phyloP scores from a whole-genome alignment of 2,113 vertebrate species.

The Phoxinus phoxinus region DNA sequence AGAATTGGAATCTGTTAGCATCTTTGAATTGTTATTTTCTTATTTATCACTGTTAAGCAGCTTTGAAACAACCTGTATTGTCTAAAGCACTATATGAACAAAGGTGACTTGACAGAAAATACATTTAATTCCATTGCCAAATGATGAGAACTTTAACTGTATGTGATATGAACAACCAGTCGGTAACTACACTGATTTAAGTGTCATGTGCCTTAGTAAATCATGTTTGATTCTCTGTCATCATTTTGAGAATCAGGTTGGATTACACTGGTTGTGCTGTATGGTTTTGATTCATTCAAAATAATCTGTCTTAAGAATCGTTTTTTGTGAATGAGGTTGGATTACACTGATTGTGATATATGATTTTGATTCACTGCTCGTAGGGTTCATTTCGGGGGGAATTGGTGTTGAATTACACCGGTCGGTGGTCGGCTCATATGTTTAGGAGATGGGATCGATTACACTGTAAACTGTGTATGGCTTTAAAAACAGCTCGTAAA shows the following conservation, averaged over 20 bases:
- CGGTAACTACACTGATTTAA: background rate
- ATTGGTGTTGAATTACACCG: background rate
- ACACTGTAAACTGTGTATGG: background rate
- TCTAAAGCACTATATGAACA: too few species aligned
- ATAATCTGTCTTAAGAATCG: background rate
- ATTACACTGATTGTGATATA: background rate
- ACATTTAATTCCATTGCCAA: conserved; percentile 36
- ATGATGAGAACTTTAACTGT: background rate
- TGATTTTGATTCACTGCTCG: background rate
- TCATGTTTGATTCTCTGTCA: background rate
- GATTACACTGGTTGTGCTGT: background rate
- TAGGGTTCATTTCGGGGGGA: background rate
- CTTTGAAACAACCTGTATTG: too few species aligned
- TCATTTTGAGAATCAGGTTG: background rate
- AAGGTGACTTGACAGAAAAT: conserved; percentile 40
- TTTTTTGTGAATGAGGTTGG: background rate
- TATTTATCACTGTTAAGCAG: too few species aligned
- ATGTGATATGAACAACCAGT: background rate
- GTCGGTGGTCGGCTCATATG: background rate
- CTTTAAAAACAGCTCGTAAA: background rate
- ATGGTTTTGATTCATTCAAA: background rate
- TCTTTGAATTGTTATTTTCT: too few species aligned
- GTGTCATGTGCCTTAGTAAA: background rate
- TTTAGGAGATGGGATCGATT: background rate
- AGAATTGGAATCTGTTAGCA: too few species aligned